phyloP scores from a whole-genome alignment of 2,113 vertebrate species.

The Siniperca knerii region DNA sequence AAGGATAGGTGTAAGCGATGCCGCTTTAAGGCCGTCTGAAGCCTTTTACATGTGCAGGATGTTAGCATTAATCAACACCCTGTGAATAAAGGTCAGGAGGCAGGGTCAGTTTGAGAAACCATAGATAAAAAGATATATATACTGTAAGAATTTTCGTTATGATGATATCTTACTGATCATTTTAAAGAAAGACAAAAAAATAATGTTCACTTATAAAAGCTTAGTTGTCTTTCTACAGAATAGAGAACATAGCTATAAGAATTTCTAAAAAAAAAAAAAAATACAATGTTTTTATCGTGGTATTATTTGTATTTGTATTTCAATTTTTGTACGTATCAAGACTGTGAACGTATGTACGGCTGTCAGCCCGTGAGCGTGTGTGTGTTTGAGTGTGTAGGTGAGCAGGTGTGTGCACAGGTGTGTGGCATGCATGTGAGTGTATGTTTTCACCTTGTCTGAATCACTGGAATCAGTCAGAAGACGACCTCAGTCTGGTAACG shows the following conservation, averaged over 20 bases:
- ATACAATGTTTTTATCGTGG: constrained; percentile 80
- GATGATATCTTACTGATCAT: constrained; percentile 74
- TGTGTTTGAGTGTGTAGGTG: constrained; percentile 30
- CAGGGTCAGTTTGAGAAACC: constrained; percentile 39
- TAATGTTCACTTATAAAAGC: constrained; percentile 68
- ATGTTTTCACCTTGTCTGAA: constrained; percentile 75
- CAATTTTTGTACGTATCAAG: constrained; percentile 81
- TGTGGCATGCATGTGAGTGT: constrained; percentile 70
- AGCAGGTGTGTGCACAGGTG: constrained; percentile 56
- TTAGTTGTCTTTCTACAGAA: constrained; percentile 82
- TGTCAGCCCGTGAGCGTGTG: constrained; percentile 50
- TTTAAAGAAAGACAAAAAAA: constrained; percentile 77
- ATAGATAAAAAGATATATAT: constrained; percentile 68
- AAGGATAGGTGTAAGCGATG: constrained; percentile 9
- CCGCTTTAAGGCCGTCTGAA: constrained; percentile 49
- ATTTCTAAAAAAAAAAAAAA: constrained; percentile 77
- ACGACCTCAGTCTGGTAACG: constrained; percentile 60
- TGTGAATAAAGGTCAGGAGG: constrained; percentile 70
- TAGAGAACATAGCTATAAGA: constrained; percentile 77
- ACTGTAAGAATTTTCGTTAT: constrained; percentile 74
- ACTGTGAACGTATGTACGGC: constrained; percentile 77
- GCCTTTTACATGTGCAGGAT: constrained; percentile 66
- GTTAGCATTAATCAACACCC: constrained; percentile 47
- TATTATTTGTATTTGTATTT: constrained; percentile 82
- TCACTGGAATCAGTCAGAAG: constrained; percentile 72